Evolutionary conservation across 2,113 vertebrate species (phyloP).

Genomic region (Anolis carolinensis): DNA sequence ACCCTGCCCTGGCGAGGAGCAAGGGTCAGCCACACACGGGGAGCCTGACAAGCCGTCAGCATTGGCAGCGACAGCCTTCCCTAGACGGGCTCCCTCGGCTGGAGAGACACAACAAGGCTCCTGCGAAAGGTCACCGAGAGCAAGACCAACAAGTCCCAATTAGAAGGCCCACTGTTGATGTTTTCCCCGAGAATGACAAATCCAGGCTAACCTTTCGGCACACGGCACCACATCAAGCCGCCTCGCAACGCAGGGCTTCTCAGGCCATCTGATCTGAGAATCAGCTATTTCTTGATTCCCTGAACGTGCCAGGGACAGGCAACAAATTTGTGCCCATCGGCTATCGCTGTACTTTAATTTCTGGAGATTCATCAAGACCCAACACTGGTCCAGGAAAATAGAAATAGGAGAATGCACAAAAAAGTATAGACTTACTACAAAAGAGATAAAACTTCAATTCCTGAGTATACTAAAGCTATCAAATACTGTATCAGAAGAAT

Average conservation of each 20-base stretch:
- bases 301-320: too few species aligned
- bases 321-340: too few species aligned
- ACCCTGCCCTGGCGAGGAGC: conserved; percentile 24
- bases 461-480: too few species aligned
- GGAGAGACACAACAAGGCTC: conserved; percentile 57
- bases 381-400: too few species aligned
- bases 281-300: too few species aligned
- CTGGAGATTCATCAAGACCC: too few species aligned
- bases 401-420: too few species aligned
- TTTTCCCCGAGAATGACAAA: conserved; percentile 49
- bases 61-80: conserved; percentile 28
- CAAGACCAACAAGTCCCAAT: conserved; percentile 49
- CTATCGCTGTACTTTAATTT: too few species aligned
- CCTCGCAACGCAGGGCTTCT: conserved; percentile 22
- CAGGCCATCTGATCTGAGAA: too few species aligned
- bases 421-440: too few species aligned
- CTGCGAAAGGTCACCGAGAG: conserved; percentile 59
- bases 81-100: conserved; percentile 53
- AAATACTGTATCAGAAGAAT: too few species aligned
- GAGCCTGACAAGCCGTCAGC: conserved; percentile 49
- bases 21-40: conserved; percentile 13
- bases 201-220: conserved; percentile 37
- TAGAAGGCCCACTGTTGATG: conserved; percentile 45
- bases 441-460: too few species aligned
- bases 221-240: neutral